These are phyloP conservation scores for Andrena camellia DNA, from an alignment of 2,888 invertebrate genomes.

Conservation along the genomic window DNA sequence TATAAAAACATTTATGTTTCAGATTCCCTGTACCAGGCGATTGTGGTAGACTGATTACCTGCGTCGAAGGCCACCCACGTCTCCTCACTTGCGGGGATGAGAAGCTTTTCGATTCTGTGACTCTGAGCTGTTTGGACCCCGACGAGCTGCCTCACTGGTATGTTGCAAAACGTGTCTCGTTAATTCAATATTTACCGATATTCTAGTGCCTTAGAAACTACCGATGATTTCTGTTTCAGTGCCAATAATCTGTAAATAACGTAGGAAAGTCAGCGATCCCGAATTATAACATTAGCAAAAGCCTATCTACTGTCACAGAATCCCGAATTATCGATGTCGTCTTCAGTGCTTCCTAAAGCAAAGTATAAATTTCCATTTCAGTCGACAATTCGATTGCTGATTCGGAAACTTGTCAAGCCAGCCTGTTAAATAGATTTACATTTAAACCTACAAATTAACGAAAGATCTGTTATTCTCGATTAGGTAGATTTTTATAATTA, in stretches of 20 bases:
- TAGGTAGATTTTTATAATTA: neutral
- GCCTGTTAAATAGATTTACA: neutral
- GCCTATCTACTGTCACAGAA: neutral
- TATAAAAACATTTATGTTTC: neutral
- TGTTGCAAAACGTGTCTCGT: conserved; percentile 31
- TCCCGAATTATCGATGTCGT: neutral
- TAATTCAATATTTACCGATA: neutral
- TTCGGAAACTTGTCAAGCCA: neutral
- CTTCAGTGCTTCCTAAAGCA: neutral
- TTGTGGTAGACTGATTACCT: conserved; percentile 94
- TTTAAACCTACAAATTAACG: too few species aligned
- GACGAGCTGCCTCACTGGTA: conserved; percentile 86
- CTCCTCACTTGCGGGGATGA: conserved; percentile 95
- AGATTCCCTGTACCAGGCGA: conserved; percentile 94
- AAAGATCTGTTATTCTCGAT: too few species aligned
- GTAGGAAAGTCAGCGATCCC: conserved; percentile 1
- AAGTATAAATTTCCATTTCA: neutral
- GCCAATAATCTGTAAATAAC: conserved; percentile 74
- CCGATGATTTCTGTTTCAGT: conserved; percentile 59
- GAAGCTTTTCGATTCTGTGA: conserved; percentile 93
- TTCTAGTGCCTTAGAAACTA: neutral
- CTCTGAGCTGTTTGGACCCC: conserved; percentile 93
- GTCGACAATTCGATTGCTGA: neutral
- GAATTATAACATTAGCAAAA: neutral
- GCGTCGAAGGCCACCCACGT: conserved; percentile 95